A percentile compares a stretch with the other conserved stretches of the same genome.
phyloP scores from a whole-genome alignment of 1,140 invertebrate genomes.

The Pteromalus puparum region DNA sequence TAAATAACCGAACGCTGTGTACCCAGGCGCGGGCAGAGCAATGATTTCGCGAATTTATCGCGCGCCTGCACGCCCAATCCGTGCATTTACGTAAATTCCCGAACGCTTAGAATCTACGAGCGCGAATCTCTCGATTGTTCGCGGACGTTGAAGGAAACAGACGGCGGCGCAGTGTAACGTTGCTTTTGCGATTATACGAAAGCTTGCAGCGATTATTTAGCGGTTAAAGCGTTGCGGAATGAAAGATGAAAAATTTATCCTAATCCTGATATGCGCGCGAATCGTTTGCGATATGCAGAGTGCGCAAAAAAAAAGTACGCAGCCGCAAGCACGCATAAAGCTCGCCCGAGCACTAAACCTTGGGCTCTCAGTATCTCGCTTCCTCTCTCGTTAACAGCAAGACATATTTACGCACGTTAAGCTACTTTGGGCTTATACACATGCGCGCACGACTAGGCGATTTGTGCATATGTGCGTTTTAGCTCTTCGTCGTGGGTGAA shows the following conservation, averaged over 20 bases:
- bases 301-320: neutral
- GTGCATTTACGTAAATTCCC: conserved; percentile 34
- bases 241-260: too few relatives aligned
- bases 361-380: neutral
- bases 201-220: neutral
- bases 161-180: neutral
- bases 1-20: conserved; percentile 34
- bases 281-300: neutral
- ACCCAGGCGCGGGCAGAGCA: neutral
- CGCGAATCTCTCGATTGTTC: conserved; percentile 19
- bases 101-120: conserved; percentile 33
- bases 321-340: neutral
- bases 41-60: conserved; percentile 46
- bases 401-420: conserved; percentile 25
- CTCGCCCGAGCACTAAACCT: neutral
- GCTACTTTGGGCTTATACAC: conserved; percentile 31
- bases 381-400: neutral
- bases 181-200: neutral
- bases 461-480: neutral
- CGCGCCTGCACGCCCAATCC: neutral
- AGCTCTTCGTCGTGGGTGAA: neutral
- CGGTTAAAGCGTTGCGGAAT: too few relatives aligned
- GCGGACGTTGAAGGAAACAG: neutral
- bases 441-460: neutral
- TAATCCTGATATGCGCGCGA: too few relatives aligned